phyloP scores from a whole-genome alignment of 2,113 vertebrate species.

The Apodemus speciosus region DNA sequence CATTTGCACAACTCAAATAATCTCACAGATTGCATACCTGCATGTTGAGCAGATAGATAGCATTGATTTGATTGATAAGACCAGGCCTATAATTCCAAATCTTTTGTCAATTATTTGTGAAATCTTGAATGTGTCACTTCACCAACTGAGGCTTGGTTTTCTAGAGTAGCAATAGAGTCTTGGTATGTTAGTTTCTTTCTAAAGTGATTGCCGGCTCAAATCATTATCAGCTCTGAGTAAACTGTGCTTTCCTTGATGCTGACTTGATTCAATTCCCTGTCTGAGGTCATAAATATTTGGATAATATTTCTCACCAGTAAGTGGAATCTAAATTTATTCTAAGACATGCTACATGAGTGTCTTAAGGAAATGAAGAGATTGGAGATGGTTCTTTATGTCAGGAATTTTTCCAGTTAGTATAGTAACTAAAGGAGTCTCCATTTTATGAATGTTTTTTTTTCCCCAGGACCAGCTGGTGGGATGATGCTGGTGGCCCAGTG shows the following conservation, averaged over 20 bases:
- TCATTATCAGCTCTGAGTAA: neutral
- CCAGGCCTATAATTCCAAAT: neutral
- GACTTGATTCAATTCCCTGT: slow-evolving; percentile 8
- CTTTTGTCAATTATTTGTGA: slow-evolving; percentile 59
- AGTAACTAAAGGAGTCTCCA: neutral
- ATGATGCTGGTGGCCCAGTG: neutral
- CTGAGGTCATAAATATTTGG: slow-evolving; percentile 61
- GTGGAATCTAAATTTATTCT: slow-evolving; percentile 42
- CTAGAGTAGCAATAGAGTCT: neutral
- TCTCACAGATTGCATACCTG: neutral
- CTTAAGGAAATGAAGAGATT: slow-evolving; percentile 44
- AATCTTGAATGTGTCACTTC: slow-evolving; percentile 33
- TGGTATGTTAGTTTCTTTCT: slow-evolving; percentile 5
- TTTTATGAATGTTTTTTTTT: neutral
- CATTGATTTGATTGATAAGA: slow-evolving; percentile 31
- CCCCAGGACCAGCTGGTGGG: neutral
- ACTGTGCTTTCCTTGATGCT: neutral
- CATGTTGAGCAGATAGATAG: neutral
- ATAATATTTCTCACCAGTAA: slow-evolving; percentile 28
- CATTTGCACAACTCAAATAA: neutral
- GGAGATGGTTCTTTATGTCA: neutral
- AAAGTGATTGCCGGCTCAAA: neutral
- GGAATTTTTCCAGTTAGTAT: neutral
- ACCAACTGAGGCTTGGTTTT: slow-evolving; percentile 3
- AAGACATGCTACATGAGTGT: slow-evolving; percentile 29